Base-by-base conservation (phyloP, 2,797 vertebrate species). In the Nannoperca obscura region DNA sequence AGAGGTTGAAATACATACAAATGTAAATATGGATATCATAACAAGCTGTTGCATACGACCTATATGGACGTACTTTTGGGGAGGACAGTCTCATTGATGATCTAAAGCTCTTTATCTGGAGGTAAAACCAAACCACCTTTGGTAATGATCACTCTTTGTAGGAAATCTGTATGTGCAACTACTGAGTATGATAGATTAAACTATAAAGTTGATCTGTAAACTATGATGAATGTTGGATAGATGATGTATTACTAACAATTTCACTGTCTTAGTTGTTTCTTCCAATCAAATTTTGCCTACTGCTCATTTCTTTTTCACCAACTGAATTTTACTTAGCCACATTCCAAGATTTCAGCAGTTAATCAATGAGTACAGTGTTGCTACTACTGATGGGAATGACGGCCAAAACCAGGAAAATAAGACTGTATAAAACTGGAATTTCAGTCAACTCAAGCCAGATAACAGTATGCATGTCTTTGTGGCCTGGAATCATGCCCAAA, bases 331-430 rank as follows among this genome's bases (percentile, higher is more conserved):
- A 54, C 46, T 38, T 14, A n/a, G 20, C 40, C 19, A 10, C 40
- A 34, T 42, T 52, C 46, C 34, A 24, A 32, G 22, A 54, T 27
- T 58, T 30, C 22, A 7, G 30, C 27, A n/a, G 36, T 71, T 27
- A 53, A 66, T 22, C 46, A 22, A 15, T 15, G 8, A 47, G n/a
- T 9, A 36, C 27, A 38, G 11, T 46, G 44, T 59, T 54, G 46
- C 34, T 54, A 38, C 38, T 38, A 47, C 24, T 34, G 50, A 60
- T 30, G 54, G 14, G 19, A 67, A 14, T 19, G 38, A 55, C 6
- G 5, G 54, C 60, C n/a, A 54, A 72, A 54, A 32, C 44, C n/a
- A 55, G 19, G 27, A 54, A 67, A 54, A 36, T 4, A 46, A 63
- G 36, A 46, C 50, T 59, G 30, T 46, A 36, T 36, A n/a, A 58